A percentile compares a stretch with the other conserved stretches of the same genome.
These are phyloP conservation scores for Anoura caudifer DNA, from an alignment of 2,113 vertebrate genomes.

Conservation along the genomic window DNA sequence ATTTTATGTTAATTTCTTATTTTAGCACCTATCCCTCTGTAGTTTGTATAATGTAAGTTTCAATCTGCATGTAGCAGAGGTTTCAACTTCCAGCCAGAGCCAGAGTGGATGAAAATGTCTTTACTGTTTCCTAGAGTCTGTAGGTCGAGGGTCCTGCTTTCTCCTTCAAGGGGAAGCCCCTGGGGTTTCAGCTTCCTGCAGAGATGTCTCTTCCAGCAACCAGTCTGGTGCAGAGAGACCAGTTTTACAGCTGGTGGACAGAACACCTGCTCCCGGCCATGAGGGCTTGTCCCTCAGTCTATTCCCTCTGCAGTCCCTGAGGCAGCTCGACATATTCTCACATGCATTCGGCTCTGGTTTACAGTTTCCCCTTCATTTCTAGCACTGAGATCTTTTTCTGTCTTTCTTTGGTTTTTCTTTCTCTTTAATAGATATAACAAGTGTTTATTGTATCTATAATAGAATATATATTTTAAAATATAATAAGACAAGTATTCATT, in stretches of 20 bases:
- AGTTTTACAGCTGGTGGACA: neutral
- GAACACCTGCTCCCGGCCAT: neutral
- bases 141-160: neutral
- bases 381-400: neutral
- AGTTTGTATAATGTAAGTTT: neutral
- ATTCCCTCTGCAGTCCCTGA: accelerated
- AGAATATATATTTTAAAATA: too few species aligned
- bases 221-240: neutral
- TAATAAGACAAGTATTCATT: neutral
- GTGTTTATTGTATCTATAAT: neutral
- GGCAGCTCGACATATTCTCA: neutral
- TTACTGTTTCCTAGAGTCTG: neutral
- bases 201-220: neutral
- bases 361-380: neutral
- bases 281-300: neutral
- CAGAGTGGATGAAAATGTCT: neutral
- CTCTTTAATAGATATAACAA: neutral
- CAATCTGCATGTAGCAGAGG: neutral
- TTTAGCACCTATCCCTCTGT: neutral
- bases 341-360: neutral
- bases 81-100: neutral
- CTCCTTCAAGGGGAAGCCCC: neutral
- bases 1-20: neutral
- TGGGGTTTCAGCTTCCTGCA: neutral
- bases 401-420: neutral